phyloP scores from a whole-genome alignment of 2,113 vertebrate genomes.

The Nipponia nippon region DNA sequence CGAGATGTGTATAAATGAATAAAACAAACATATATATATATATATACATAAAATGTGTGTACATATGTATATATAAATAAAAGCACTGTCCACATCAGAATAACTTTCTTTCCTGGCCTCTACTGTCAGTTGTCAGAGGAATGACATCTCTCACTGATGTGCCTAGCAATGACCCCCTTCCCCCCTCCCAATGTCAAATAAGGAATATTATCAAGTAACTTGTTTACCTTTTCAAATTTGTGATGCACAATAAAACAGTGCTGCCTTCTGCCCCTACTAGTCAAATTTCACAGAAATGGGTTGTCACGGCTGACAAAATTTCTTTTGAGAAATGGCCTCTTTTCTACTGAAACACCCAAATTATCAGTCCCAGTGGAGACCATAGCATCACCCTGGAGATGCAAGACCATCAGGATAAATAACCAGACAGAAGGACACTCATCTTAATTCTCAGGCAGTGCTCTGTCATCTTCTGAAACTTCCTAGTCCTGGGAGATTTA shows the following conservation, averaged over 20 bases:
- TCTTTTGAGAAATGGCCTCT: slow-evolving; percentile 55
- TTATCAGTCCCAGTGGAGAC: slow-evolving; percentile 50
- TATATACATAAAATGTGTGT: not conserved
- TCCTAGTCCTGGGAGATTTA: slow-evolving; percentile 50
- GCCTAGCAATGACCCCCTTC: not conserved
- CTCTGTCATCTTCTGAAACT: slow-evolving; percentile 63
- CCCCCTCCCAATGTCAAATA: not conserved
- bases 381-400: slow-evolving; percentile 30
- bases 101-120: not conserved
- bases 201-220: slow-evolving; percentile 4
- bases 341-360: slow-evolving; percentile 58
- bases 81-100: not conserved
- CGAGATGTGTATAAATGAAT: not conserved
- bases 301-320: slow-evolving; percentile 53
- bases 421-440: slow-evolving; percentile 52
- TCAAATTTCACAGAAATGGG: slow-evolving; percentile 34
- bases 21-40: not conserved
- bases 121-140: not conserved
- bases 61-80: not conserved
- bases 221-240: slow-evolving; percentile 50
- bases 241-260: not conserved
- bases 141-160: not conserved
- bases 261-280: not conserved
- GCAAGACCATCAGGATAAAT: slow-evolving; percentile 46
- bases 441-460: slow-evolving; percentile 62